Base-by-base conservation (phyloP, 30 jellyfish, hydroid and myxozoan species). In the Pelagia noctiluca region DNA sequence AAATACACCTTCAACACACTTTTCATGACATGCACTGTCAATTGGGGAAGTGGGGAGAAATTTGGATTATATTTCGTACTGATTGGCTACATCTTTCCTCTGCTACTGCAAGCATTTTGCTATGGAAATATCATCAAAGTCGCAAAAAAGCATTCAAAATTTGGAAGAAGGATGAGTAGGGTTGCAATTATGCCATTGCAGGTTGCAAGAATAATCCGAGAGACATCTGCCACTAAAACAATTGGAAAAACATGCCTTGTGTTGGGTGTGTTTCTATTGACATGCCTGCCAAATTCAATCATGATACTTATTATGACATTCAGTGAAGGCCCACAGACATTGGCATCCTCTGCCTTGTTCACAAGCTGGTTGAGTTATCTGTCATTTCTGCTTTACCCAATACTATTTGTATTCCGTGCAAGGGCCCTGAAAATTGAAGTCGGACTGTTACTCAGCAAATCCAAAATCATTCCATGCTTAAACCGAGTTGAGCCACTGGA, bases 131-230 rank as follows among this genome's bases (percentile, higher is more conserved):
- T 88, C 57, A 35, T 81, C 2, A 54, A 67, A 63, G 97, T 63
- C 26, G 97, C 97, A 0, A 79, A 72, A 42, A 88, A 37, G 68
- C 97, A 88, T 50, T 89, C 97, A 12, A 61, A 36, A 18, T 88
- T 88, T 36, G 97, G 94, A 19, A 60, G 97, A 26, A 93, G 97
- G 21, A 8, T 78, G 54, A 88, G 97, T 80, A 72, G 97, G 34
- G 97, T 80, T 23, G 92, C 97, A 1, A 81, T 73, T 25, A 67
- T 88, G 13, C 97, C 97, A 22, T 57, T 78, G 53, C 86, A 80
- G 63, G 90, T 80, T 49, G 84, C 91, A 12, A 71, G 85, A 30
- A 88, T 88, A 47, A 79, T 88, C 49, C 73, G 93, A 54, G 97
- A 88, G 48, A 88, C 97, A 21, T 88, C 97, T 34, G 97, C 97